Evolutionary conservation across 2,797 vertebrate genomes (phyloP).

Genomic region (Falco peregrinus): DNA sequence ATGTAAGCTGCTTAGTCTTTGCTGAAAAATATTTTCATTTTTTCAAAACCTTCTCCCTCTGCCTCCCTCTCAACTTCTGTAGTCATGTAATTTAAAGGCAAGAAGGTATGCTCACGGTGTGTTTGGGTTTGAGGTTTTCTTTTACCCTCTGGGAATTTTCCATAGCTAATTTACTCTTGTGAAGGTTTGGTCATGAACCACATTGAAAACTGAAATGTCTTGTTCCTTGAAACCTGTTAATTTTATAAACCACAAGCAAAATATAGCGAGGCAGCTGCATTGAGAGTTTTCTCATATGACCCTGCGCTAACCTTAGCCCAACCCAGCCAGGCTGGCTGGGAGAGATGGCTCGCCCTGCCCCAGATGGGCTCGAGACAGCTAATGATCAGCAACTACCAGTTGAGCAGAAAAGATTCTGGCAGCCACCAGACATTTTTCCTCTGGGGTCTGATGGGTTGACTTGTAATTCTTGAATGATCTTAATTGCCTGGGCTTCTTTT

Average conservation of each 20-base stretch:
- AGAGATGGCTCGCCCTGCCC: neutral
- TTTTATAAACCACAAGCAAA: slow-evolving; percentile 62
- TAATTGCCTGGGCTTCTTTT: neutral
- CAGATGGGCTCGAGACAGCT: neutral
- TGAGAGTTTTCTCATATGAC: slow-evolving; percentile 15
- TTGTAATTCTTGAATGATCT: slow-evolving; percentile 8
- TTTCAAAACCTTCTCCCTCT: neutral
- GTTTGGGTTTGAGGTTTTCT: slow-evolving; percentile 39
- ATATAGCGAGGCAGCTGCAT: slow-evolving; percentile 45
- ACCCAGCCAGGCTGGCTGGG: neutral
- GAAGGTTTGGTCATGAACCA: slow-evolving; percentile 38
- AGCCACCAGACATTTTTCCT: neutral
- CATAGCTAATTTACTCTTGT: slow-evolving; percentile 9
- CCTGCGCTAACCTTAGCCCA: slow-evolving; percentile 1
- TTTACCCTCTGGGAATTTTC: slow-evolving; percentile 42
- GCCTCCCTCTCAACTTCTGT: neutral
- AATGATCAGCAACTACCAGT: slow-evolving; percentile 3
- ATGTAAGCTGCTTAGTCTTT: neutral
- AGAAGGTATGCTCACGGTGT: neutral
- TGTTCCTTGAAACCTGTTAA: slow-evolving; percentile 59
- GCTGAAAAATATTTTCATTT: neutral
- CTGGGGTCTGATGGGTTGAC: neutral
- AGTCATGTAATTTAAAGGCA: neutral
- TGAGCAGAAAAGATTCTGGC: neutral
- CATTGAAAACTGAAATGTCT: slow-evolving; percentile 49